phyloP scores from a whole-genome alignment of 2,113 vertebrate species.

The Paralichthys olivaceus region DNA sequence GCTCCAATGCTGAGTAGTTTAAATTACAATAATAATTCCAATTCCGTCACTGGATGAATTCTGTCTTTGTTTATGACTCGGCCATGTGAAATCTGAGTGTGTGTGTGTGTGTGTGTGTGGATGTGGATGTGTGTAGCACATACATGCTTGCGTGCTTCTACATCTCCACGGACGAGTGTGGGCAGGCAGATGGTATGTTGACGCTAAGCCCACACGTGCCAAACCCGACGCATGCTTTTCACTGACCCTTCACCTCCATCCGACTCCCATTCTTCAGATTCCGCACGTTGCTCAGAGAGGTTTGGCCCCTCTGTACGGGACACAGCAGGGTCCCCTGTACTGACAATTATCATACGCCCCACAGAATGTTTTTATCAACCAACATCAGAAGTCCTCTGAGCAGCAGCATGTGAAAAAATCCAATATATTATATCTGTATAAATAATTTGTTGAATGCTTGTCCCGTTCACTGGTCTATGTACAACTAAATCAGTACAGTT shows the following conservation, averaged over 20 bases:
- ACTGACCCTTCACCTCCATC: conserved; percentile 75
- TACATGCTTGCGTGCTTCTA: conserved; percentile 46
- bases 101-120: conserved; percentile 17
- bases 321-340: conserved; percentile 27
- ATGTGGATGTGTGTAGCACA: conserved; percentile 20
- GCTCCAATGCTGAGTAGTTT: conserved; percentile 42
- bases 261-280: conserved; percentile 76
- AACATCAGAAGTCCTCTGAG: conserved; percentile 2
- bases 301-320: conserved; percentile 40
- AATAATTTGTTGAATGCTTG: too few species aligned
- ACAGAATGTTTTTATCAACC: background rate
- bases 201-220: conserved; percentile 71
- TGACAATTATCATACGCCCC: conserved; percentile 9
- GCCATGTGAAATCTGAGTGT: conserved; percentile 51
- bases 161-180: conserved; percentile 57
- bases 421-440: background rate
- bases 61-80: conserved; percentile 67
- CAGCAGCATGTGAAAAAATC: too few species aligned
- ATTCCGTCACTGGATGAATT: conserved; percentile 51
- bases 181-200: conserved; percentile 73
- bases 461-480: too few species aligned
- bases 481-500: too few species aligned
- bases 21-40: conserved; percentile 67
- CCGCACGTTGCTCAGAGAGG: conserved; percentile 63
- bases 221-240: conserved; percentile 48